Percentiles rank a stretch among this genome's conserved stretches.
phyloP scores from a whole-genome alignment of 2,888 invertebrate species.

The Sarcophaga carnaria region DNA sequence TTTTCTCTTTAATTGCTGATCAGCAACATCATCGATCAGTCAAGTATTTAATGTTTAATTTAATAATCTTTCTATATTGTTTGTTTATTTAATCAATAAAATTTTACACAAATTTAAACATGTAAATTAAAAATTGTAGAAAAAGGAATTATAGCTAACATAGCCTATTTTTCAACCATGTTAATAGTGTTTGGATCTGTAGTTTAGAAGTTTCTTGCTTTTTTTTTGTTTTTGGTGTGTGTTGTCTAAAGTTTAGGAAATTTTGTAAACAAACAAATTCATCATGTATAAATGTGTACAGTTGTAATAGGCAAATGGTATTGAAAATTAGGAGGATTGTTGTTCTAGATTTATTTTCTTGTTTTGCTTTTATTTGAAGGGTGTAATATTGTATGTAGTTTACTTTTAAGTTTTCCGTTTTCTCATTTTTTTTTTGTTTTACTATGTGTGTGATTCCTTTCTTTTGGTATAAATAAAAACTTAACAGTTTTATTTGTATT shows the following conservation, averaged over 20 bases:
- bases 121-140: constrained; percentile 18
- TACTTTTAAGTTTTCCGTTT: not conserved
- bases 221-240: too few species aligned
- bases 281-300: too few species aligned
- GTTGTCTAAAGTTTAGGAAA: too few species aligned
- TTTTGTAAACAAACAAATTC: too few species aligned
- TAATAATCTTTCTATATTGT: constrained; percentile 11
- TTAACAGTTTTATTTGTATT: constrained; percentile 62
- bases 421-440: constrained; percentile 7
- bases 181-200: too few species aligned
- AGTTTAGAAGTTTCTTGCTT: too few species aligned
- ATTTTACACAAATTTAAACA: constrained; percentile 32
- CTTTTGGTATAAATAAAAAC: constrained; percentile 65
- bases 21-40: not conserved
- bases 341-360: not conserved
- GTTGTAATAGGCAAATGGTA: too few species aligned
- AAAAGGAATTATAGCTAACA: not conserved
- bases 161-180: too few species aligned
- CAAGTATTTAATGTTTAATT: constrained; percentile 1
- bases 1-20: too few species aligned
- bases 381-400: not conserved
- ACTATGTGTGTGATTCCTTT: not conserved
- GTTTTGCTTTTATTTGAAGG: not conserved
- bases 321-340: not conserved
- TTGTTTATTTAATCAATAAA: constrained; percentile 9